Conservation (phyloP, 2,113 vertebrate genomes). For the Chionomys nivalis region DNA sequence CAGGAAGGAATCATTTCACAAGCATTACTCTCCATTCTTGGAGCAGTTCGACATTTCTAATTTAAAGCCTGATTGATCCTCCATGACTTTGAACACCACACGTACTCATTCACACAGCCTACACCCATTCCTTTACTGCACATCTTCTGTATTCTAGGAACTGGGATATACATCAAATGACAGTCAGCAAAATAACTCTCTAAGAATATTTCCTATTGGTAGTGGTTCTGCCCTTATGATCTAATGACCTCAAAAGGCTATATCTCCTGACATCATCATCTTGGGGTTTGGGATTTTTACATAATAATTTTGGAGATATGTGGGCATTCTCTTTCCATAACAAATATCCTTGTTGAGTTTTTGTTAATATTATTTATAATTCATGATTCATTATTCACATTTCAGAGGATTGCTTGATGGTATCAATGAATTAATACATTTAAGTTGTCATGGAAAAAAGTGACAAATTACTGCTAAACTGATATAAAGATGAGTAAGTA, state of each 20-base stretch:
- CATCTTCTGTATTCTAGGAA: background rate
- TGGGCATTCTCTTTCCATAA: background rate
- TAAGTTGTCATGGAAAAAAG: background rate
- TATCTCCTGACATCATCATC: background rate
- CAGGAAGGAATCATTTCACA: background rate
- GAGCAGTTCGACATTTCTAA: background rate
- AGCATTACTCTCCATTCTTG: background rate
- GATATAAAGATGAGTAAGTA: background rate
- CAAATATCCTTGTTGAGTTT: background rate
- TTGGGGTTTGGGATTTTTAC: background rate
- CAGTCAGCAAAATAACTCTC: background rate
- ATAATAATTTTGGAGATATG: background rate
- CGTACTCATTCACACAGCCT: background rate
- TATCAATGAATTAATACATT: background rate
- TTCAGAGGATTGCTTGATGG: background rate
- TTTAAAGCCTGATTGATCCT: background rate
- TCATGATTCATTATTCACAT: background rate
- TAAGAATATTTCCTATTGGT: background rate
- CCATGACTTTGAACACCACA: background rate
- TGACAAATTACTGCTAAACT: background rate
- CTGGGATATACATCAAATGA: background rate
- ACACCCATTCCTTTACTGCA: background rate
- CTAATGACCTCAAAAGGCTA: background rate
- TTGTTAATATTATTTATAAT: background rate
- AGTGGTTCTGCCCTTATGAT: background rate